Conservation (phyloP, 2,113 vertebrate species). For the Anoplopoma fimbria region DNA sequence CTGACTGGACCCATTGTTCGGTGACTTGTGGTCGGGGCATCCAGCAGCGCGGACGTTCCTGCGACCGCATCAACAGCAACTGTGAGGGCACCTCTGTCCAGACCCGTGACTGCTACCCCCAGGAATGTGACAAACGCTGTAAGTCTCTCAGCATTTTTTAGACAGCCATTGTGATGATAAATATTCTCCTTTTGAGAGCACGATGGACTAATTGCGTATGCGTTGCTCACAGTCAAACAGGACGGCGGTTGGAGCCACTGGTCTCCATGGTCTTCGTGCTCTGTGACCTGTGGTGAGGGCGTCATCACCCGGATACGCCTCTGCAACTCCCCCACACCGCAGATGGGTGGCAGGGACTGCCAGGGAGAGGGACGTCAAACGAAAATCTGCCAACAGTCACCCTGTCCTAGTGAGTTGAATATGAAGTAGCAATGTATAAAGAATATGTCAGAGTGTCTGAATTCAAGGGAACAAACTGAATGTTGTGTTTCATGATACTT, state of each 20-base stretch:
- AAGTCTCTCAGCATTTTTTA: constrained; percentile 72
- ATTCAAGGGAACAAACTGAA: neutral
- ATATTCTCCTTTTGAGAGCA: constrained; percentile 13
- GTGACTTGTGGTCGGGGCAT: constrained; percentile 95
- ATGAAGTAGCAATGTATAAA: neutral
- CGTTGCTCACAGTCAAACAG: constrained; percentile 90
- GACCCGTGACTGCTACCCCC: constrained; percentile 95
- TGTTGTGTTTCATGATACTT: constrained; percentile 18
- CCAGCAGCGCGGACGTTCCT: constrained; percentile 97
- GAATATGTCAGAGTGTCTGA: neutral
- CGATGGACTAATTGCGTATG: constrained; percentile 28
- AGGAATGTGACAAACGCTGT: constrained; percentile 99
- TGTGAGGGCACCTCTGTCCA: constrained; percentile 98
- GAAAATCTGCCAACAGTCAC: constrained; percentile 88
- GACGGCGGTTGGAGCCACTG: constrained; percentile 99
- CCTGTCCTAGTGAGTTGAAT: constrained; percentile 91
- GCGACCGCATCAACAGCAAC: constrained; percentile 96
- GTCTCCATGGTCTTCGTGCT: constrained; percentile 99
- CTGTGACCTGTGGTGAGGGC: constrained; percentile 94
- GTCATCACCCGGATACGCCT: constrained; percentile 97
- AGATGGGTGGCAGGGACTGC: constrained; percentile 94
- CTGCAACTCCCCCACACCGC: constrained; percentile 98
- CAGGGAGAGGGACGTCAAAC: constrained; percentile 94
- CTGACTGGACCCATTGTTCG: constrained; percentile 97
- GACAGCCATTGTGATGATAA: neutral